Evolutionary conservation across 2,797 vertebrate genomes (phyloP), one percentile per base, ranked within the genome.

Genomic region (Emys orbicularis): DNA sequence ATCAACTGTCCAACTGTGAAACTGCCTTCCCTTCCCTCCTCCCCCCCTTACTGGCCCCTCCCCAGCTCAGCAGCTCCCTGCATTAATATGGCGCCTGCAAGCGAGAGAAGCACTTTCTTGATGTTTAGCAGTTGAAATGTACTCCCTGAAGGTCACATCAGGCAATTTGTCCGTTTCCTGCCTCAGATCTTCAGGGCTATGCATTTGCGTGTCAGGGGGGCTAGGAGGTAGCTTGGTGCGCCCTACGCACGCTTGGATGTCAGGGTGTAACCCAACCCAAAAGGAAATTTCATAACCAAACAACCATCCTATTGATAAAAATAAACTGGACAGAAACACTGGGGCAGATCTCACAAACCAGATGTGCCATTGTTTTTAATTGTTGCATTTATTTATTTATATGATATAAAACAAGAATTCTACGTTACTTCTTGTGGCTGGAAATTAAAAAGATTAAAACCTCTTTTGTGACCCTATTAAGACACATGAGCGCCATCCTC

Each of bases 41-140:
- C 41, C 44, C 34, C 21, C 19, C 18, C 8, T 21, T 54, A n/a
- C 6, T 1, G 15, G 6, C 31, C 77, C 84, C 61, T 13, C 68
- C 88, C 53, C 68, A 65, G 27, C 59, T 56, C 59, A 52, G 52
- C 68, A 3, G 83, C 86, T 81, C 93, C 90, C 87, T 65, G 87
- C 79, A 16, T 89, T 93, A 96, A 95, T 4, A 95, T 90, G 92
- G 89, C 95, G 96, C 52, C 94, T 84, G 81, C n/a, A n/a, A 93
- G 90, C 1, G 19, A 82, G 81, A 57, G 82, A 37, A 95, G 57
- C 92, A 81, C 85, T 94, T 95, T 86, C 81, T 31, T 61, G 80
- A 50, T 80, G 85, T 81, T 93, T 23, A 88, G 87, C 88, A 77
- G 92, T 21, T 57, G 89, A 86, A 90, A 91, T 82, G 87, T 86